Percentiles rank a stretch among this genome's conserved stretches.
These are phyloP conservation scores for Homarus americanus DNA, from an alignment of 1,140 invertebrate species.

Conservation along the genomic window DNA sequence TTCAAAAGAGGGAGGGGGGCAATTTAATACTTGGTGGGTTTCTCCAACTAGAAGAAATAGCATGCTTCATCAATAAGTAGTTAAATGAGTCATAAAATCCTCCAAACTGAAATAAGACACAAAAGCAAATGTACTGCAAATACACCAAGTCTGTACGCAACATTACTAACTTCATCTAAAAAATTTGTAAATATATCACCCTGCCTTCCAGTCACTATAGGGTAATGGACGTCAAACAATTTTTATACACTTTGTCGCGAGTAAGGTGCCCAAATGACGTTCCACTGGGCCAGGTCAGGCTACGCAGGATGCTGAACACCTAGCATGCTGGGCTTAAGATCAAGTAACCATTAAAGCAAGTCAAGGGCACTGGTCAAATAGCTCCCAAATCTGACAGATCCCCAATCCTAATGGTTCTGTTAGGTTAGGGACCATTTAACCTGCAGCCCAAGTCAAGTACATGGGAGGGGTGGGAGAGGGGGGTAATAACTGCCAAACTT, in stretches of 20 bases:
- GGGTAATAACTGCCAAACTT: not conserved
- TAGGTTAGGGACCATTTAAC: too few relatives aligned
- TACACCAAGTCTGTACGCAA: slow-evolving; percentile 46
- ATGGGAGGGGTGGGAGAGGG: too few relatives aligned
- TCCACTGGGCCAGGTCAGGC: slow-evolving; percentile 24
- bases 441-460: too few relatives aligned
- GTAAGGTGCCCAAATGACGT: slow-evolving; percentile 37
- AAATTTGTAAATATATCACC: slow-evolving; percentile 49
- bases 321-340: slow-evolving; percentile 9
- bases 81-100: too few relatives aligned
- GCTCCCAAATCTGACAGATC: too few relatives aligned
- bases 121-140: slow-evolving; percentile 3
- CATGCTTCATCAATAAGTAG: not conserved
- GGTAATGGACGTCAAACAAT: slow-evolving; percentile 46
- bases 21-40: not conserved
- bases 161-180: slow-evolving; percentile 27
- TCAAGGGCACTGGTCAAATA: too few relatives aligned
- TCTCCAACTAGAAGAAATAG: not conserved
- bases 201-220: slow-evolving; percentile 48
- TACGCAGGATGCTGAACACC: slow-evolving; percentile 28
- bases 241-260: slow-evolving; percentile 53
- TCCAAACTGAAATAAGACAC: not conserved
- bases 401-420: too few relatives aligned
- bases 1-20: too few relatives aligned
- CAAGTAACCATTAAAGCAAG: slow-evolving; percentile 38